Evolutionary conservation across 2,888 invertebrate genomes (phyloP).

Genomic region (Metallyticus violacea): DNA sequence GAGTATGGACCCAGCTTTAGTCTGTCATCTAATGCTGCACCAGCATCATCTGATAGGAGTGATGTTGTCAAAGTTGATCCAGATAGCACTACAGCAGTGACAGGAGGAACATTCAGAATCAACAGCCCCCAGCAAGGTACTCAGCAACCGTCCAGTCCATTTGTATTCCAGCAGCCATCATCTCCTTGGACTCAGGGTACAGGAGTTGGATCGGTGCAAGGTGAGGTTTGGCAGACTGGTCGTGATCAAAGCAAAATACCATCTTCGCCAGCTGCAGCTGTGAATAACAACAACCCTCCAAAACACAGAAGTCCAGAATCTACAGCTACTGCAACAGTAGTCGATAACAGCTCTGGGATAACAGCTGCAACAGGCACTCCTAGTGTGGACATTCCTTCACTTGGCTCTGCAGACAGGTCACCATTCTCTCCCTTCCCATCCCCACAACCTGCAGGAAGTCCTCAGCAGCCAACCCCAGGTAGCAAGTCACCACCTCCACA

Average conservation of each 20-base stretch:
- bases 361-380: background rate
- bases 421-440: conserved; percentile 26
- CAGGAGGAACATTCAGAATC: conserved; percentile 16
- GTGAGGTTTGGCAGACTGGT: background rate
- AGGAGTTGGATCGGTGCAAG: background rate
- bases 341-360: background rate
- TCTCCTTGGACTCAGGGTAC: conserved; percentile 22
- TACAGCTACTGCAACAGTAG: background rate
- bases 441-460: conserved; percentile 20
- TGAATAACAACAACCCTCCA: background rate
- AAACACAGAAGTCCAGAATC: conserved; percentile 14
- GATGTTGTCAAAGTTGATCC: conserved; percentile 56
- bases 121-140: conserved; percentile 18
- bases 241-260: background rate
- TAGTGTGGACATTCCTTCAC: background rate
- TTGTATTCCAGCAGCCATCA: conserved; percentile 31
- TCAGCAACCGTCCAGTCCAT: conserved; percentile 27
- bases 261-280: conserved; percentile 6
- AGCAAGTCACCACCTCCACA: conserved; percentile 24
- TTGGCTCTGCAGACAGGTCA: background rate
- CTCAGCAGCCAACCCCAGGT: conserved; percentile 9
- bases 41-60: background rate
- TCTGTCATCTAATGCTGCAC: background rate
- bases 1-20: conserved; percentile 18
- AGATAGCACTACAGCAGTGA: conserved; percentile 63